Base-by-base conservation (phyloP, 1,140 invertebrate species). In the Drosophila nigrodunni region DNA sequence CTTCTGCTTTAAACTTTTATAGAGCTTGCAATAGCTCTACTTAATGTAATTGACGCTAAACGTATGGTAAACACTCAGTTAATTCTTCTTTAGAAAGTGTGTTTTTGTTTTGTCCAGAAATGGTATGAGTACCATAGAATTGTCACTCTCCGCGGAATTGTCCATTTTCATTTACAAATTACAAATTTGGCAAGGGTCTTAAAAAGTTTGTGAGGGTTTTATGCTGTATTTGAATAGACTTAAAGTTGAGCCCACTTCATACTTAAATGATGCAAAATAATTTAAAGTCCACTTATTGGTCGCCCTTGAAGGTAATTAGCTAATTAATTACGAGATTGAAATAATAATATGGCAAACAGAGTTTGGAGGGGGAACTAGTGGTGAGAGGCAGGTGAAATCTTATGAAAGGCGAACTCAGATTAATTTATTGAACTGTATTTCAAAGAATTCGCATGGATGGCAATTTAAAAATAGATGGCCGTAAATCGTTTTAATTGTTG, bases 401-500 rank as follows among this genome's bases (percentile, higher is more conserved):
- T 35, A 41, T 67, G 44, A 60, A 60, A 67, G 35, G 37, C 61
- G 37, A 77, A 55, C 74, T 41, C 34, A 71, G 70, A 89, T 89
- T 89, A 89, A 89, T 89, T 89, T 85, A 85, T 89, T 89, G 83
- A 88, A 83, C 74, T 72, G 46, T 73, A 50, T 44, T 52, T 8
- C 25, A 7, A 34, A 37, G 11, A 55, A 57, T 37, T 25, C 11
- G 10, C 1, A 52, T 18, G 52, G 47, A 25, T 25, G 43, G 46
- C 64, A 57, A 74, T 64, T 69, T 55, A 66, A 71, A 79, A 71
- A 79, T 67, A 58, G 64, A 57, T 50, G 57, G 65, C 76, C 79
- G 78, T 88, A 82, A 88, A 88, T 87, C 80, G 77, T 76, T 89
- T 89, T 89, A 89, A 89, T 89, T 89, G 85, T 85, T 74, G 85